Base-by-base conservation (phyloP, 2,888 invertebrate species). In the Helicoverpa assulta region DNA sequence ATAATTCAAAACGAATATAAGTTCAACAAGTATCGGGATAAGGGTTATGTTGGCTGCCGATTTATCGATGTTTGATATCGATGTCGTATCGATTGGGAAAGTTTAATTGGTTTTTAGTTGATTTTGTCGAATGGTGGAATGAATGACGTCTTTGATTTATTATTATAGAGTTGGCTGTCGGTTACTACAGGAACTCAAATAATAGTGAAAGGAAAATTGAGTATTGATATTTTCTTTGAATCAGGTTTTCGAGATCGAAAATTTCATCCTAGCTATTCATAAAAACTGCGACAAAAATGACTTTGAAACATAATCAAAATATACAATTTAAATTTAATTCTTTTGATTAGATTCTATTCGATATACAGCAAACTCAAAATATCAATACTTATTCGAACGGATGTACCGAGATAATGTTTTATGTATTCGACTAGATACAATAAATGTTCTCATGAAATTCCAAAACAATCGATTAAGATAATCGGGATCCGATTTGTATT, bases 11-110 rank as follows among this genome's bases (percentile, higher is more conserved):
- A 67, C 62, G 66, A 65, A 67, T 74, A 60, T 54, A 69, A 61
- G 78, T 77, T 85, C 84, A 85, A 85, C 85, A 85, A 85, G 85
- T 82, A 70, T 54, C 53, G 62, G 60, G 40, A 52, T 33, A 21
- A 59, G 61, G 72, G 81, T 70, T 76, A 61, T 54, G 60, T 80
- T 7, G 16, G 19, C 10, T 14, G 1, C 18, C 12, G 56, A 58
- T 67, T 54, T 65, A 60, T 81, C 64, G 57, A 61, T 79, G 50
- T 52, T 62, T 26, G 33, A 21, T 56, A 47, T 54, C 29, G 50
- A 33, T 54, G n/a, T 33, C 0, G 0, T 52, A 43, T 16, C 16
- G 51, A 73, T 50, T 50, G 16, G 5, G 12, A 16, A n/a, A 10
- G 14, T 43, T 16, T n/a, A 19, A 19, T 47, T 14, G 4, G 0